These are phyloP conservation scores for Marronus borbonicus DNA, from an alignment of 2,888 invertebrate genomes.

Conservation along the genomic window DNA sequence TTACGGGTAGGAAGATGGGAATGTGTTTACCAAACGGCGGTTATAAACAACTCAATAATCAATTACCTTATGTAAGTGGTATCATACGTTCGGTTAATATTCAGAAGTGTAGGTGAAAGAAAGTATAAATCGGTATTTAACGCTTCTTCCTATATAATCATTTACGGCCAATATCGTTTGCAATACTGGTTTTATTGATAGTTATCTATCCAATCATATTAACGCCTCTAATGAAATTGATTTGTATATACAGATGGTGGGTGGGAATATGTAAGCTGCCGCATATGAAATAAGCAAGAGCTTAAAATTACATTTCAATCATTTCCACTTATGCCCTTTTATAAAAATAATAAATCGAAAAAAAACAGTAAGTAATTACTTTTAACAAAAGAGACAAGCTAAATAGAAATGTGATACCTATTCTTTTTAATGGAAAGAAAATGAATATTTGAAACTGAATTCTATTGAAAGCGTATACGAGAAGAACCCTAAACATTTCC, in stretches of 20 bases:
- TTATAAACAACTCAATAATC: not conserved
- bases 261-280: not conserved
- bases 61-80: not conserved
- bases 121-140: slow-evolving; percentile 8
- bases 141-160: not conserved
- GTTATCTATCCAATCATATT: slow-evolving; percentile 6
- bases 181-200: not conserved
- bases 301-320: no score
- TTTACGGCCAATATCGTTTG: slow-evolving; percentile 3
- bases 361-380: no score
- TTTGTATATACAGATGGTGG: not conserved
- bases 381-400: no score
- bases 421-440: no score
- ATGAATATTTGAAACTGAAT: no score
- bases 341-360: no score
- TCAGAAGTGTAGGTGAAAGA: not conserved
- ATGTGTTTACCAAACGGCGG: not conserved
- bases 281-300: not conserved
- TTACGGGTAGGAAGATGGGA: not conserved
- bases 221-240: not conserved
- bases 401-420: no score
- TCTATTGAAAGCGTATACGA: no score
- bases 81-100: not conserved
- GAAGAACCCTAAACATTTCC: no score
- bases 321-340: no score